These are phyloP conservation scores for Acrocyrtus sp. DNA, from an alignment of 2,888 invertebrate species.

Conservation along the genomic window DNA sequence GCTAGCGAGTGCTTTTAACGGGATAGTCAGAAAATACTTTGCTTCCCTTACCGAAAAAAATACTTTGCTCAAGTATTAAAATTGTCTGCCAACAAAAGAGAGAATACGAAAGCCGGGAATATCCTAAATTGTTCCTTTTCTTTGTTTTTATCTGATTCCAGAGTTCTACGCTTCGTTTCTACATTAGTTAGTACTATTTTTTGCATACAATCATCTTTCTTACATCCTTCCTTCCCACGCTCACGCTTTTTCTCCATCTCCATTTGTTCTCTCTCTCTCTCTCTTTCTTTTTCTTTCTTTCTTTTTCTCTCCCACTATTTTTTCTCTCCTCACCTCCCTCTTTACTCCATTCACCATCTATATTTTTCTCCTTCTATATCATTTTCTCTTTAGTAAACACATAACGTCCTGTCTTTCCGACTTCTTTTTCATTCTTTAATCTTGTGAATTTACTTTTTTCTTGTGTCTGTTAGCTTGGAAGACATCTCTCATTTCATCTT, in stretches of 20 bases:
- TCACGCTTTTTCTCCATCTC: constrained; percentile 15
- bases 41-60: too few species aligned
- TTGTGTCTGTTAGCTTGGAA: constrained; percentile 36
- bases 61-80: too few species aligned
- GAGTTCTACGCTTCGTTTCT: too few species aligned
- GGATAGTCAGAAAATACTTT: too few species aligned
- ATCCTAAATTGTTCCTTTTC: too few species aligned
- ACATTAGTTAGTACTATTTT: too few species aligned
- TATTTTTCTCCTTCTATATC: constrained; percentile 13
- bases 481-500: constrained; percentile 56
- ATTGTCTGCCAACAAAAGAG: too few species aligned
- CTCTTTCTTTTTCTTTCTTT: background rate
- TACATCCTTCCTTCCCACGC: constrained; percentile 53
- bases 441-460: constrained; percentile 33
- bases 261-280: background rate
- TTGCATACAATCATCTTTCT: too few species aligned
- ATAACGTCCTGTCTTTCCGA: constrained; percentile 11
- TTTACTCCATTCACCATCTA: too few species aligned
- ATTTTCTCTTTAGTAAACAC: constrained; percentile 36
- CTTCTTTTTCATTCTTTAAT: constrained; percentile 29
- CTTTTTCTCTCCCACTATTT: constrained; percentile 16
- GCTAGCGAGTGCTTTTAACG: too few species aligned
- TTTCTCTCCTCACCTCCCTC: background rate
- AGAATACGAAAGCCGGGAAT: too few species aligned
- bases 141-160: too few species aligned